phyloP scores from a whole-genome alignment of 2,888 invertebrate species.

The Polymixis flavicincta region DNA sequence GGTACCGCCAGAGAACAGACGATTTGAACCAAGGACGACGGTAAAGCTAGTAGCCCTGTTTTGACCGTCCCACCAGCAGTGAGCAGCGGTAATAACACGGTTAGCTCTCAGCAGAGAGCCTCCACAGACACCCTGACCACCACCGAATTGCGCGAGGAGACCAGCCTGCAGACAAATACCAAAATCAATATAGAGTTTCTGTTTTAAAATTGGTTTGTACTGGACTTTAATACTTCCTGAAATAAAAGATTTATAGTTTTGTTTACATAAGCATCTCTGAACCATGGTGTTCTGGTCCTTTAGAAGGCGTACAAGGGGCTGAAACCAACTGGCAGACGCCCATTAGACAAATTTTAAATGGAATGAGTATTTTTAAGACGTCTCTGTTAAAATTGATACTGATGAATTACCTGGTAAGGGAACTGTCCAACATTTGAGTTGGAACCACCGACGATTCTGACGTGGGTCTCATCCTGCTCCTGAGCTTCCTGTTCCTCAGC shows the following conservation, averaged over 20 bases:
- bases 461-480: constrained; percentile 35
- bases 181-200: not conserved
- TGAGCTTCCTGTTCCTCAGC: constrained; percentile 52
- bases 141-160: constrained; percentile 42
- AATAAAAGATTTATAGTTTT: not conserved
- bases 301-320: not conserved
- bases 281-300: not conserved
- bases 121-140: constrained; percentile 74
- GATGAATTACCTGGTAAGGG: constrained; percentile 65
- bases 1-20: constrained; percentile 74
- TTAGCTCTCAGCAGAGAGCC: constrained; percentile 71
- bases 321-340: not conserved
- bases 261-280: not conserved
- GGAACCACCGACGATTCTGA: constrained; percentile 67
- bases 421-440: constrained; percentile 57
- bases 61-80: constrained; percentile 80
- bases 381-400: not conserved
- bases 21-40: constrained; percentile 75
- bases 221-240: not conserved
- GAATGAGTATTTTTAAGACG: not conserved
- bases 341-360: not conserved
- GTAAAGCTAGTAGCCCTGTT: constrained; percentile 73
- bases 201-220: not conserved
- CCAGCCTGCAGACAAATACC: constrained; percentile 53
- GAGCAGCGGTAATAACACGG: constrained; percentile 78